Evolutionary conservation across 2,888 invertebrate species (phyloP).

Genomic region (Pimpla rufipes): DNA sequence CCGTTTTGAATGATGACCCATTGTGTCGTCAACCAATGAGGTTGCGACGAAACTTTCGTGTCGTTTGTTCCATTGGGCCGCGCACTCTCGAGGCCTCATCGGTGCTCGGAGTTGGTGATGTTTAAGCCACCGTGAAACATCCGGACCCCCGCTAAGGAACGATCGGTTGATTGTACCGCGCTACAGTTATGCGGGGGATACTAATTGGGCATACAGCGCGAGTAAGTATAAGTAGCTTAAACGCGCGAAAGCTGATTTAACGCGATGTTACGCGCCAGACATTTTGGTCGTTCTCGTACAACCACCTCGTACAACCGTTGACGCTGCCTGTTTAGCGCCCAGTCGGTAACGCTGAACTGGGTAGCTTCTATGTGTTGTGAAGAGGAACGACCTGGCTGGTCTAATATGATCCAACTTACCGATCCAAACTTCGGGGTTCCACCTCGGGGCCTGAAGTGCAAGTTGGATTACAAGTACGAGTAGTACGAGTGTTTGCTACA

Average conservation of each 20-base stretch:
- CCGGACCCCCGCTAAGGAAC: background rate
- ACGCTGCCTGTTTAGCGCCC: too few species aligned
- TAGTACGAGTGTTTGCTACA: too few species aligned
- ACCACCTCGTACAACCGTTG: too few species aligned
- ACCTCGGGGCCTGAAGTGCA: too few species aligned
- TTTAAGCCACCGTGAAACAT: background rate
- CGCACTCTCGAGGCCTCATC: background rate
- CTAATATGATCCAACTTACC: background rate
- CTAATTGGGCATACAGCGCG: background rate
- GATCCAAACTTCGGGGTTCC: background rate
- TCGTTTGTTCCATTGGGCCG: background rate
- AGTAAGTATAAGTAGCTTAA: conserved; percentile 7
- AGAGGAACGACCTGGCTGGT: background rate
- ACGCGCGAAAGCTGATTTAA: background rate
- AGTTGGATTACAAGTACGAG: too few species aligned
- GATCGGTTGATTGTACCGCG: background rate
- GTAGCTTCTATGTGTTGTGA: background rate
- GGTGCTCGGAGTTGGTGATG: background rate
- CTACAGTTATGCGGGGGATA: background rate
- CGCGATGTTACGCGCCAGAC: background rate
- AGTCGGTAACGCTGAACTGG: too few species aligned
- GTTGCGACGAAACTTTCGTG: background rate
- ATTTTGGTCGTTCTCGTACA: too few species aligned
- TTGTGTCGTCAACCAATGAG: background rate
- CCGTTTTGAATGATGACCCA: background rate